phyloP scores from a whole-genome alignment of 2,888 invertebrate genomes.

The Lamellibrachia columna region DNA sequence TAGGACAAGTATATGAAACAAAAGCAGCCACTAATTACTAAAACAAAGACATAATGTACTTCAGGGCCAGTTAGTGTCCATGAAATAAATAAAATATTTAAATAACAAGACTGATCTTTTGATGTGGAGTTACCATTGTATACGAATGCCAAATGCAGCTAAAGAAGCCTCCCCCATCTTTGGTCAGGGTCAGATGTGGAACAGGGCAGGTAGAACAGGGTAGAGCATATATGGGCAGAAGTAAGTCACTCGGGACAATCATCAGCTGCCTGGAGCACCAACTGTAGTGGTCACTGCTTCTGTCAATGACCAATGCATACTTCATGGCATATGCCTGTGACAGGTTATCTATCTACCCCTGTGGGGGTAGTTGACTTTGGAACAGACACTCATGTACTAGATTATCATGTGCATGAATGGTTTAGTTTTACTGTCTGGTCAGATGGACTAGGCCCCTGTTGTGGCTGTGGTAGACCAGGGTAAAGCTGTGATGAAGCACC shows the following conservation, averaged over 20 bases:
- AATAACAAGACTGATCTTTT: not conserved
- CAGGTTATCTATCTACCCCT: not conserved
- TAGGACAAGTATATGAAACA: not conserved
- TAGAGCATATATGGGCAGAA: not conserved
- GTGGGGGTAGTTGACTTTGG: not conserved
- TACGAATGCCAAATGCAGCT: not conserved
- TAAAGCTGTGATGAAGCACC: not conserved
- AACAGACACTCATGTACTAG: not conserved
- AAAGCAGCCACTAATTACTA: not conserved
- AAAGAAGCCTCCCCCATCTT: not conserved
- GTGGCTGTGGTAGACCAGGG: not conserved
- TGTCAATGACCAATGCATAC: not conserved
- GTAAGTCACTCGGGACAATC: not conserved
- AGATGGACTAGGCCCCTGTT: no score
- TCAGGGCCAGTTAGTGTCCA: not conserved
- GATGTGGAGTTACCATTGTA: not conserved
- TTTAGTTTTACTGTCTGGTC: no score
- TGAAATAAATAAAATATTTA: not conserved
- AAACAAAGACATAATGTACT: not conserved
- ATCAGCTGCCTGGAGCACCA: no score
- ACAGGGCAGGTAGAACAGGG: not conserved
- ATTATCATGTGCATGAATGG: no score
- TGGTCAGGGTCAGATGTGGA: not conserved
- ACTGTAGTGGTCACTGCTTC: not conserved
- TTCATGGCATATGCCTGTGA: not conserved